These are phyloP conservation scores for Penaeus vannamei DNA, from an alignment of 1,140 invertebrate genomes.

Conservation along the genomic window DNA sequence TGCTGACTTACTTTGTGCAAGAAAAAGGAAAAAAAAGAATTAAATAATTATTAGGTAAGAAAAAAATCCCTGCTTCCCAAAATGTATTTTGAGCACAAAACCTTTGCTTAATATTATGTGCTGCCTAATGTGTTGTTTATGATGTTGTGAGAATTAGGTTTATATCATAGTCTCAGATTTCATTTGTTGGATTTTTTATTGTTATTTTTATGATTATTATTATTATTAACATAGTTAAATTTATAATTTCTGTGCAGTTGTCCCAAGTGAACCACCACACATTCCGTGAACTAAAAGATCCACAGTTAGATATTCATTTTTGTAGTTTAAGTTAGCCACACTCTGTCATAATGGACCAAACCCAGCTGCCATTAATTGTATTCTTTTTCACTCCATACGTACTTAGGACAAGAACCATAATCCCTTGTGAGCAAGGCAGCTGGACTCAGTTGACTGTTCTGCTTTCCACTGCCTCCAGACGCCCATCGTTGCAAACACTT, in stretches of 20 bases:
- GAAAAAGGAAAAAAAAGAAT: slow-evolving; percentile 24
- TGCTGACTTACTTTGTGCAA: slow-evolving; percentile 56
- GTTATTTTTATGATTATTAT: slow-evolving; percentile 28
- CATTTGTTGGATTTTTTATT: slow-evolving; percentile 44
- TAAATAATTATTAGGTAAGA: slow-evolving; percentile 1
- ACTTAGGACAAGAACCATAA: slow-evolving; percentile 48
- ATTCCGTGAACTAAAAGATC: slow-evolving; percentile 58
- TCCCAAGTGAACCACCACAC: slow-evolving; percentile 49
- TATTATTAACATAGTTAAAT: slow-evolving; percentile 25
- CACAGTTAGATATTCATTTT: slow-evolving; percentile 44
- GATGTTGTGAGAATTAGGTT: slow-evolving; percentile 61
- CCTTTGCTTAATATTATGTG: slow-evolving; percentile 57
- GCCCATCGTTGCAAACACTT: slow-evolving; percentile 49
- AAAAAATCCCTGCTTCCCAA: slow-evolving; percentile 56
- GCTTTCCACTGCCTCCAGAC: slow-evolving; percentile 48
- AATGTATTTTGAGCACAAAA: slow-evolving; percentile 56
- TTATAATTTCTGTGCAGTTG: slow-evolving; percentile 31
- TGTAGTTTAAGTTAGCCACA: slow-evolving; percentile 54
- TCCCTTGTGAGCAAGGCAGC: slow-evolving; percentile 48
- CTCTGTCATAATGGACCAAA: slow-evolving; percentile 59
- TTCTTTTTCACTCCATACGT: slow-evolving; percentile 48
- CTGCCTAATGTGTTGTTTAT: slow-evolving; percentile 59
- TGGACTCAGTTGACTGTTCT: slow-evolving; percentile 41
- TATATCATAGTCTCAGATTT: slow-evolving; percentile 53
- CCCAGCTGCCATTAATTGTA: slow-evolving; percentile 58